Evolutionary conservation across 2,797 vertebrate genomes (phyloP), one percentile per base, ranked within the genome.

Genomic region (Knipowitschia caucasica): DNA sequence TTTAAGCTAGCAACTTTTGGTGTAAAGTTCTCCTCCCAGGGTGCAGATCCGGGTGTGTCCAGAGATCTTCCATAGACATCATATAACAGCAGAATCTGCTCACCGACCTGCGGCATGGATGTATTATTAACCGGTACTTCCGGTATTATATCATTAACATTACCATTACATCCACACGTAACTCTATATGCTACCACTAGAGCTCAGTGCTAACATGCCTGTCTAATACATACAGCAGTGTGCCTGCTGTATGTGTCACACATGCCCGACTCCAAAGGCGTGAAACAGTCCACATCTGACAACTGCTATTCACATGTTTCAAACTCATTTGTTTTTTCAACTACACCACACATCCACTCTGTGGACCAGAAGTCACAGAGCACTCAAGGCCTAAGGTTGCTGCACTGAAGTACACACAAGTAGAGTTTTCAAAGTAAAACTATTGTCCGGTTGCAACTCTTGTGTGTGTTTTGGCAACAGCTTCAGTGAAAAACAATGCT

Each of bases 361-460:
- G 36, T 11, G 42, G 36, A 45, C 50, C 12, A 55, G 20, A 26
- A 27, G 35, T 57, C 58, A 25, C 17, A 38, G 21, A 39, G 58
- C 47, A 49, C 36, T 31, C 46, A 53, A 61, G 6, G 40, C 38
- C 49, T 59, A 42, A 66, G 65, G 29, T 54, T 40, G 49, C 63
- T 53, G 4, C 59, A 35, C 58, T 17, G 46, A 53, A 56, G 35
- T 56, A 47, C 6, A 36, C 35, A 62, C 3, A 29, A 53, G 14
- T 30, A 49, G 11, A 58, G 40, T 67, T 54, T 59, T 42, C 43
- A 10, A 59, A 57, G 35, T 46, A 67, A 23, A 80, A 75, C 33
- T 65, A 65, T 76, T 59, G 64, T 40, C 56, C 72, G 71, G 73
- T 73, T 76, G 70, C 71, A 62, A 59, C 63, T 64, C 66, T 78